A percentile compares a stretch with the other conserved stretches of the same genome.
These are phyloP conservation scores for Capitulum mitella DNA, from an alignment of 2,888 invertebrate genomes.

Conservation along the genomic window DNA sequence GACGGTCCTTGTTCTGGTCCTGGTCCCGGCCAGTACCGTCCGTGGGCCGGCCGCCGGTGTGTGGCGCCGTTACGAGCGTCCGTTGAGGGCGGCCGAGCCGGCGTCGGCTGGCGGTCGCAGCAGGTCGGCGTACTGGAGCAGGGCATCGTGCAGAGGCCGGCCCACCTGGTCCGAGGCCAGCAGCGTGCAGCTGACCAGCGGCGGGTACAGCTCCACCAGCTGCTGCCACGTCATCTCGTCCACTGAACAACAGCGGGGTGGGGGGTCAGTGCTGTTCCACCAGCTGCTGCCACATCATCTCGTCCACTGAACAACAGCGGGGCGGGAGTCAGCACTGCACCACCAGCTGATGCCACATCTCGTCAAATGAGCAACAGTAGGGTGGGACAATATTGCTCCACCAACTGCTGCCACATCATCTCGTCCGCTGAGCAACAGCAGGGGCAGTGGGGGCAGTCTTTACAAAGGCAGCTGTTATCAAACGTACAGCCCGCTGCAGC, in stretches of 20 bases:
- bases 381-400: conserved; percentile 82
- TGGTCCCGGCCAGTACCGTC: background rate
- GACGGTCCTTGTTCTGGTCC: too few relatives aligned
- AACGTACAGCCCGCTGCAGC: too few relatives aligned
- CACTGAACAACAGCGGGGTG: conserved; percentile 52
- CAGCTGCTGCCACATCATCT: conserved; percentile 84
- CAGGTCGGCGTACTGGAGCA: conserved; percentile 78
- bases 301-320: conserved; percentile 59
- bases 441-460: too few relatives aligned
- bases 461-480: too few relatives aligned
- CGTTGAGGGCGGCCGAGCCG: conserved; percentile 26
- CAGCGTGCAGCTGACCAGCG: conserved; percentile 54
- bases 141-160: conserved; percentile 69
- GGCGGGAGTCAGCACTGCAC: conserved; percentile 72
- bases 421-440: conserved; percentile 61
- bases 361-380: conserved; percentile 68
- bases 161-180: conserved; percentile 57
- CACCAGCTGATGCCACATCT: conserved; percentile 87
- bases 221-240: conserved; percentile 88
- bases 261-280: conserved; percentile 85
- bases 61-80: conserved; percentile 26
- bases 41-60: background rate
- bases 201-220: conserved; percentile 82
- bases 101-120: conserved; percentile 54
- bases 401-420: conserved; percentile 86